These are phyloP conservation scores for Amazona guildingii DNA, from an alignment of 2,113 vertebrate species.

Conservation along the genomic window DNA sequence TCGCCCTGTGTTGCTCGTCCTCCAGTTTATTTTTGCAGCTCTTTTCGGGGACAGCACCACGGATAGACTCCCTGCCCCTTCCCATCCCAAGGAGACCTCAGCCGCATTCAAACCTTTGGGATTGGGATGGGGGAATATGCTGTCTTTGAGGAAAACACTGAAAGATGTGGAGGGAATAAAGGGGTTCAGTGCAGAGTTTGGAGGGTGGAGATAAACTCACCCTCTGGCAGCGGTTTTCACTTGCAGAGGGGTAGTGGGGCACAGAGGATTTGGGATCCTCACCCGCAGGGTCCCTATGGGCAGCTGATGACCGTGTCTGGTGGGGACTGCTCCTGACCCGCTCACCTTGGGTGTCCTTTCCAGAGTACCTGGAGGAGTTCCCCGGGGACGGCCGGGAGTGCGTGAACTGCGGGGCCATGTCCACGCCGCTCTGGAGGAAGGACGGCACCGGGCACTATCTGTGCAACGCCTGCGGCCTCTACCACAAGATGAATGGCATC, in stretches of 20 bases:
- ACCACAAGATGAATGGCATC: conserved; percentile 98
- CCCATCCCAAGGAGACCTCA: not conserved
- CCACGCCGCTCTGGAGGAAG: conserved; percentile 94
- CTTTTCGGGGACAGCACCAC: fast-evolving
- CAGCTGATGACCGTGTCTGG: fast-evolving
- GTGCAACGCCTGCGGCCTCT: conserved; percentile 96
- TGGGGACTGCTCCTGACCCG: not conserved
- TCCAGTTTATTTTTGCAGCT: not conserved
- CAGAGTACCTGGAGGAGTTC: conserved; percentile 89
- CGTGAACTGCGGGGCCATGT: conserved; percentile 97
- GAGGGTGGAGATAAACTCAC: not conserved
- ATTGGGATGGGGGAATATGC: fast-evolving
- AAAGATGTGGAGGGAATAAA: not conserved
- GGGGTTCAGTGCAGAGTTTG: not conserved
- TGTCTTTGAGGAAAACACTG: not conserved
- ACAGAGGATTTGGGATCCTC: not conserved
- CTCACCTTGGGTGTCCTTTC: not conserved
- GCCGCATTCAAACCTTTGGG: fast-evolving
- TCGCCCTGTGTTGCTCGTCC: not conserved
- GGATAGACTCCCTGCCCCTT: fast-evolving
- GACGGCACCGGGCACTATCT: conserved; percentile 97
- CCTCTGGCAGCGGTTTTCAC: fast-evolving
- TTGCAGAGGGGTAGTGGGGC: fast-evolving
- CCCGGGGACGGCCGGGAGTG: conserved; percentile 89
- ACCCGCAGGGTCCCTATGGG: fast-evolving